A percentile compares a stretch with the other conserved stretches of the same genome.
Conservation (phyloP, 2,888 invertebrate genomes). For the Hypena proboscidalis region DNA sequence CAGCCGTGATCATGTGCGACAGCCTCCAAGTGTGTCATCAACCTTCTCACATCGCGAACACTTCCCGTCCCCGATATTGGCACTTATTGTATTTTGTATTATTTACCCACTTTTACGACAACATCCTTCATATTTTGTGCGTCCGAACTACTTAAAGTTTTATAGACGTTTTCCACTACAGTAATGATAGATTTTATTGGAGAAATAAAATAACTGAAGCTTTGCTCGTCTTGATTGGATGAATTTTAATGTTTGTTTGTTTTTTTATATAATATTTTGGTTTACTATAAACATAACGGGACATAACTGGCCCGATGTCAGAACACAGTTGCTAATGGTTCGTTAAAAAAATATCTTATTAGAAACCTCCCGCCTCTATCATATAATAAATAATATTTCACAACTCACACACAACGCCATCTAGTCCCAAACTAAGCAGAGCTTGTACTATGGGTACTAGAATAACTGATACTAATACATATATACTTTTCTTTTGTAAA, state of each 20-base stretch:
- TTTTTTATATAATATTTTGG: constrained; percentile 7
- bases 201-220: constrained; percentile 61
- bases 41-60: constrained; percentile 50
- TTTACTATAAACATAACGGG: too few relatives aligned
- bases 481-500: too few relatives aligned
- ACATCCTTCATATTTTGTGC: constrained; percentile 79
- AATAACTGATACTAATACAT: too few relatives aligned
- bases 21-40: constrained; percentile 44
- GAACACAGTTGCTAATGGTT: too few relatives aligned
- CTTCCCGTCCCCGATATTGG: constrained; percentile 72
- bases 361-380: too few relatives aligned
- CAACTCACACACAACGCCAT: too few relatives aligned
- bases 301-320: too few relatives aligned
- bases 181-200: constrained; percentile 74
- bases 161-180: constrained; percentile 77
- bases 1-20: too few relatives aligned
- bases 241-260: constrained; percentile 17
- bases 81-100: constrained; percentile 85
- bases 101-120: constrained; percentile 82
- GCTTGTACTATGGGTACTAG: too few relatives aligned
- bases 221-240: constrained; percentile 70
- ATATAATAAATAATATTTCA: too few relatives aligned
- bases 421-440: too few relatives aligned
- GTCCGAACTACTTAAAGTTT: constrained; percentile 82
- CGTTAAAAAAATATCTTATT: too few relatives aligned